phyloP scores from a whole-genome alignment of 2,888 invertebrate species.

The Drosophila recens region DNA sequence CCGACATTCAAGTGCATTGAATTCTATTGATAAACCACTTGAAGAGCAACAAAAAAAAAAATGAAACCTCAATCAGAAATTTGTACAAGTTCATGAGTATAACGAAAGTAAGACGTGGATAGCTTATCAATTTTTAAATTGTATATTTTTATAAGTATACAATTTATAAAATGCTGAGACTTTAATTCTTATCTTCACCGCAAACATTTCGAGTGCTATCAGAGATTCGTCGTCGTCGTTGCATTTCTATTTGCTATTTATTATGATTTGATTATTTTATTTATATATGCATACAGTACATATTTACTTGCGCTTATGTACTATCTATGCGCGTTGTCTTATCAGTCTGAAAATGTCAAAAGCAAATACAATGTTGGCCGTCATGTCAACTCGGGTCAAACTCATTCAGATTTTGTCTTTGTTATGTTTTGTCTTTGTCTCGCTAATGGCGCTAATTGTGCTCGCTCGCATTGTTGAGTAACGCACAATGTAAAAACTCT shows the following conservation, averaged over 20 bases:
- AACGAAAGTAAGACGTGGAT: neutral
- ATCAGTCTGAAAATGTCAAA: conserved; percentile 20
- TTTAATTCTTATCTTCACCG: conserved; percentile 34
- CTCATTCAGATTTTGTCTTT: conserved; percentile 13
- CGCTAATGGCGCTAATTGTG: conserved; percentile 53
- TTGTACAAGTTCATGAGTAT: neutral
- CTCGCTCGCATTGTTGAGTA: conserved; percentile 37
- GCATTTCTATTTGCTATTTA: conserved; percentile 21
- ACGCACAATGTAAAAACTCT: conserved; percentile 40
- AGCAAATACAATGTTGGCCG: conserved; percentile 28
- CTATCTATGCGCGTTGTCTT: conserved; percentile 13
- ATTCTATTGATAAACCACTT: conserved; percentile 14
- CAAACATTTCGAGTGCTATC: conserved; percentile 48
- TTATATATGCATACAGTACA: neutral
- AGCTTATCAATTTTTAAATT: conserved; percentile 20
- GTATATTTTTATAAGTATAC: neutral
- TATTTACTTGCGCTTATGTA: conserved; percentile 5
- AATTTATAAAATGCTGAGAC: neutral
- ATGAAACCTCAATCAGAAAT: conserved; percentile 3
- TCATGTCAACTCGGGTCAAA: conserved; percentile 48
- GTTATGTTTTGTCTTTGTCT: conserved; percentile 13
- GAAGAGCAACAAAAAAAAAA: neutral
- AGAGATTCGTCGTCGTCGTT: conserved; percentile 22
- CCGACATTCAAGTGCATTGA: conserved; percentile 13
- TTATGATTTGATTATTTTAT: conserved; percentile 28